Base-by-base conservation (phyloP, 2,888 invertebrate species). In the Drosophila mulleri region DNA sequence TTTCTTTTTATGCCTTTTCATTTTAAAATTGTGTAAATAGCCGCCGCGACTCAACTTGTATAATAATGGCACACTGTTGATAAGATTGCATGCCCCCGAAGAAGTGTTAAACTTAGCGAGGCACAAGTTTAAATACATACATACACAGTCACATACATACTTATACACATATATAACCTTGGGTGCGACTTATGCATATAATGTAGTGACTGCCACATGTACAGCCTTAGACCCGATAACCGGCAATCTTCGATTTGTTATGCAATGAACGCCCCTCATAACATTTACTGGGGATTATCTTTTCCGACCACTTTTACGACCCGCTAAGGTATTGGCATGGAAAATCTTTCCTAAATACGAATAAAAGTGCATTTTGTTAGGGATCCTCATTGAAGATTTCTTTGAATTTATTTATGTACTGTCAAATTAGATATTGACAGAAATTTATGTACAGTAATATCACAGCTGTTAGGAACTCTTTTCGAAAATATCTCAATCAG, bases 31-130 rank as follows among this genome's bases (percentile, higher is more conserved):
- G 39, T 52, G 56, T 59, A 65, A 63, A 65, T 65, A 60, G 45
- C 65, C 39, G 37, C 35, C 39, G 37, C 35, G 58, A 56, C 68
- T 61, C 26, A 12, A 41, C 54, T 62, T 61, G 35, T 57, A 52
- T 41, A 69, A 61, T 50, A 75, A 64, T 63, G 48, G 53, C 74
- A 57, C 45, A 48, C 42, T 65, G 47, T 50, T 64, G 84, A 85
- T 85, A 87, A 85, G 84, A 85, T 85, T 89, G 77, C 67, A 63
- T 52, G 39, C 9, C 39, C 41, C 44, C 45, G 52, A 61, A 67
- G 64, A 79, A 70, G 61, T 79, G 77, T 66, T 65, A 44, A 80
- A 73, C 58, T 57, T 62, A 48, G 54, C 48, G 53, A 69, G 69
- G 48, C 48, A 39, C 48, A 67, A 39, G 64, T 66, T 54, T 23